Percentiles rank a stretch among this genome's conserved stretches.
These are phyloP conservation scores for Myripristis jacobus DNA, from an alignment of 2,797 vertebrate genomes.

Conservation along the genomic window DNA sequence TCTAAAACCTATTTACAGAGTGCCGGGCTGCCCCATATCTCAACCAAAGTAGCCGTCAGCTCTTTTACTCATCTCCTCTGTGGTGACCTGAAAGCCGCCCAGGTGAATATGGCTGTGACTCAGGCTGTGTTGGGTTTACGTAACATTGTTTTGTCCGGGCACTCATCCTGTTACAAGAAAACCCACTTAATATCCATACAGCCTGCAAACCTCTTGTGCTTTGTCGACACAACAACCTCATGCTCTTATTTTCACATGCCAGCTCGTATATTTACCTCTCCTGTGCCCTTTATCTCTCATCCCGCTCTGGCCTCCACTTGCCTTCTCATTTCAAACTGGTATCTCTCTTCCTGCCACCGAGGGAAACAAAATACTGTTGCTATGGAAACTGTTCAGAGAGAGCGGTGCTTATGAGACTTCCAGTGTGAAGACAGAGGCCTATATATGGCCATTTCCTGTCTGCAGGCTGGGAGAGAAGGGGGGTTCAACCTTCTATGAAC, in stretches of 20 bases:
- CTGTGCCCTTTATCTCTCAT: conserved; percentile 57
- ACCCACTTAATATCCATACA: conserved; percentile 55
- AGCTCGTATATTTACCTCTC: conserved; percentile 39
- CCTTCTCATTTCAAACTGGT: conserved; percentile 59
- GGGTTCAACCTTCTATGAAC: conserved; percentile 67
- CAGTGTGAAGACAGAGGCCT: conserved; percentile 76
- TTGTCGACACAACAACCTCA: conserved; percentile 39
- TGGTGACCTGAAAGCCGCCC: conserved; percentile 59
- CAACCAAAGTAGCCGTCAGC: conserved; percentile 54
- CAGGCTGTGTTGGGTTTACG: conserved; percentile 66
- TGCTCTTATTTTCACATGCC: conserved; percentile 42
- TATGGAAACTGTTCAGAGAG: conserved; percentile 84
- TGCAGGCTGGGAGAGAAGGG: conserved; percentile 63
- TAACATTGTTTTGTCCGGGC: conserved; percentile 58
- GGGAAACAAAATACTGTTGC: conserved; percentile 85
- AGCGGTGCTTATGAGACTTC: conserved; percentile 79
- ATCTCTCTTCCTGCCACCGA: conserved; percentile 74
- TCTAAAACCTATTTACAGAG: conserved; percentile 56
- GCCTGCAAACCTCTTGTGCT: conserved; percentile 38
- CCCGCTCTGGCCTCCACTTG: conserved; percentile 42
- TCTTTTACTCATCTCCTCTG: conserved; percentile 61
- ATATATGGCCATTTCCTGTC: conserved; percentile 85
- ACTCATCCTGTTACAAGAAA: conserved; percentile 57
- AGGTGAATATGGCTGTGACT: conserved; percentile 67
- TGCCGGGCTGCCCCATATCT: conserved; percentile 45